Base-by-base conservation (phyloP, 2,797 vertebrate species). In the Erpetoichthys calabaricus region DNA sequence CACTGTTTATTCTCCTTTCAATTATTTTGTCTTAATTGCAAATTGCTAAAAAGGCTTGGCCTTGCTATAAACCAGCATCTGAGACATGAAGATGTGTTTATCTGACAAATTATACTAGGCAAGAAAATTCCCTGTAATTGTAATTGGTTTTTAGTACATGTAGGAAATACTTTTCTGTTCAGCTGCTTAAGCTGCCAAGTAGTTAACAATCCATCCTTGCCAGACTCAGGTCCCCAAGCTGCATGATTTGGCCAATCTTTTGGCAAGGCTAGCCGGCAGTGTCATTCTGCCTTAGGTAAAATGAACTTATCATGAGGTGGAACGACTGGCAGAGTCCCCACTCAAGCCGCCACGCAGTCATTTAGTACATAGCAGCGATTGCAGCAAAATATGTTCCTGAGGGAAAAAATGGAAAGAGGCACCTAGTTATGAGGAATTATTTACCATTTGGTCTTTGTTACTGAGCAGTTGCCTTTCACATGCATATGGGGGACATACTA, bases 101-200 rank as follows among this genome's bases (percentile, higher is more conserved):
- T 67, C 61, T 66, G 67, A 67, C 67, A 67, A 69, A 65, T 65
- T 62, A 63, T 57, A 60, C 53, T 57, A 56, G 63, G 45, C 51
- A 56, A 49, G 57, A 58, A 56, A 62, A 61, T 65, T 65, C 61
- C 54, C 59, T 47, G 58, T 10, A 45, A 50, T 63, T 57, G 65
- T 67, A 67, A 69, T 69, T 69, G 65, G 59, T 62, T 67, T 66
- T 61, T 63, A 62, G 59, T 49, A 57, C 49, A 60, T 58, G 61
- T 55, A 60, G 63, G 60, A 71, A 62, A 60, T 57, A 56, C 45
- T 47, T 51, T 25, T 65, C 55, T 65, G 61, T 53, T 60, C 45
- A 55, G 43, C 4, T 9, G 42, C 50, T 43, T 25, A 7, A 57
- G 56, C 42, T 71, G 67, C 61, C 66, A 73, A 63, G 68, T 59